A percentile compares a stretch with the other conserved stretches of the same genome.
Evolutionary conservation across 2,797 vertebrate species (phyloP).

Genomic region (Gymnoscopelus microlampas): DNA sequence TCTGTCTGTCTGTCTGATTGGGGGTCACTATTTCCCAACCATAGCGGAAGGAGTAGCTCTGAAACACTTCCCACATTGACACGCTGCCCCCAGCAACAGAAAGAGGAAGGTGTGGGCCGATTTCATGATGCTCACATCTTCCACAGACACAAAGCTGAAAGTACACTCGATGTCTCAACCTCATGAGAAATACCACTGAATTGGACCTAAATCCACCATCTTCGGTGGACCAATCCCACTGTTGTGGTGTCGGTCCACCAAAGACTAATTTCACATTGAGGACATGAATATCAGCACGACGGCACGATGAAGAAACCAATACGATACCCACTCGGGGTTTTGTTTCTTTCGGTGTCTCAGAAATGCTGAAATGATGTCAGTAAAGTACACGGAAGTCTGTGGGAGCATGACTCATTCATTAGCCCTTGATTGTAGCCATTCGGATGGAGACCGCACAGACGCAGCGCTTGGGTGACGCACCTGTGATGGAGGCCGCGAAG

Average conservation of each 20-base stretch:
- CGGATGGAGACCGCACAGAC: slow-evolving; percentile 16
- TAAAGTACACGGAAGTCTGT: slow-evolving; percentile 16
- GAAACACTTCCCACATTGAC: background rate
- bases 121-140: slow-evolving; percentile 10
- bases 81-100: slow-evolving; percentile 17
- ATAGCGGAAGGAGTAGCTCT: slow-evolving; percentile 30
- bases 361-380: too few relatives aligned
- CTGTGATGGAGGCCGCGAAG: slow-evolving; percentile 97
- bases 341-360: too few relatives aligned
- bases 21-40: slow-evolving; percentile 13
- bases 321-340: too few relatives aligned
- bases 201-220: background rate
- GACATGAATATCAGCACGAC: background rate
- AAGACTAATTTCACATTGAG: background rate
- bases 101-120: slow-evolving; percentile 43
- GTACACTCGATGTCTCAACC: background rate
- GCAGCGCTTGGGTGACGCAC: slow-evolving; percentile 71
- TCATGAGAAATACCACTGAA: background rate
- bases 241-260: background rate
- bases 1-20: background rate
- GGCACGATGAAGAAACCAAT: too few relatives aligned
- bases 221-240: background rate
- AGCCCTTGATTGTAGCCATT: slow-evolving; percentile 8
- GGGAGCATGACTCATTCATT: slow-evolving; percentile 35
- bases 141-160: background rate